These are phyloP conservation scores for Erythrolamprus reginae DNA, from an alignment of 2,113 vertebrate genomes.

Conservation along the genomic window DNA sequence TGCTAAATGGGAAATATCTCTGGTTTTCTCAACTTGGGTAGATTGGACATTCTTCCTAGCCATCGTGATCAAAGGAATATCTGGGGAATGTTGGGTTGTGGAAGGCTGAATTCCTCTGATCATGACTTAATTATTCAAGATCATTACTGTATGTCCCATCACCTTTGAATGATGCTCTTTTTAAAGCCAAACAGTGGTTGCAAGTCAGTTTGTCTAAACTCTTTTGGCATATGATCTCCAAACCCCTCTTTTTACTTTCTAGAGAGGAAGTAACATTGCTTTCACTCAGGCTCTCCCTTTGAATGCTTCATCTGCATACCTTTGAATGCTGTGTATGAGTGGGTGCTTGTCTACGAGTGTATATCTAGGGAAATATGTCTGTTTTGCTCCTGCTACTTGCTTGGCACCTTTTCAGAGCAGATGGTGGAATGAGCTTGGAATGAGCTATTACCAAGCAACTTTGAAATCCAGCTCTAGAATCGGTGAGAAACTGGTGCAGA, in stretches of 20 bases:
- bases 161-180: background rate
- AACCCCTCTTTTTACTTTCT: background rate
- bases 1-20: background rate
- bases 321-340: background rate
- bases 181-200: background rate
- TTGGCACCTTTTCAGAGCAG: conserved; percentile 3
- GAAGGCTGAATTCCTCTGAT: background rate
- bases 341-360: no score
- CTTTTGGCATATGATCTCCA: background rate
- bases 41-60: background rate
- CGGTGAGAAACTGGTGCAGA: background rate
- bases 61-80: background rate
- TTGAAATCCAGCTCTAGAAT: background rate
- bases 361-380: background rate
- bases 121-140: background rate
- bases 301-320: background rate
- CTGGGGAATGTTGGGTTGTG: background rate
- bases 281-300: background rate
- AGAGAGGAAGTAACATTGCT: background rate
- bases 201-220: background rate
- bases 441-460: background rate
- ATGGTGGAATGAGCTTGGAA: conserved; percentile 16
- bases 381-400: background rate
- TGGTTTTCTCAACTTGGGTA: background rate
- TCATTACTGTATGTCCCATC: background rate